phyloP scores from a whole-genome alignment of 2,888 invertebrate species.

The Macaria notata region DNA sequence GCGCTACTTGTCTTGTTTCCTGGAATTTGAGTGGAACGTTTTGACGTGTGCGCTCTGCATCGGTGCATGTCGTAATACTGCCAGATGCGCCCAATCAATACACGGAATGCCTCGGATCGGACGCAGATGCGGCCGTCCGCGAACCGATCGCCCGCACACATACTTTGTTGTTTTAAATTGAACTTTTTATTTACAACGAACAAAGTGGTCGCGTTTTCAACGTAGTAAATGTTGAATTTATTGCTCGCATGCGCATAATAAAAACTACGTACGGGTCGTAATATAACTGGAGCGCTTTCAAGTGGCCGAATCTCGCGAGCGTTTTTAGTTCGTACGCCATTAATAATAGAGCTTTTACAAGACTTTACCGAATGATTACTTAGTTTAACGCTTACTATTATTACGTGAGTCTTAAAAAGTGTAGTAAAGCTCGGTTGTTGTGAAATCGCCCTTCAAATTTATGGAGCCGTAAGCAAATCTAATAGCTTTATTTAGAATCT shows the following conservation, averaged over 20 bases:
- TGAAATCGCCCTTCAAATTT: constrained; percentile 18
- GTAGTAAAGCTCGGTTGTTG: constrained; percentile 24
- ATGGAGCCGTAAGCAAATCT: constrained; percentile 5
- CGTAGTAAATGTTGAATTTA: constrained; percentile 67
- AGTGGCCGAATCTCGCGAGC: constrained; percentile 42
- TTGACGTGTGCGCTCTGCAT: constrained; percentile 37
- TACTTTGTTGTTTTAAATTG: constrained; percentile 63
- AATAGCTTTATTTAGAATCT: not conserved
- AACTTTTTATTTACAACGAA: constrained; percentile 68
- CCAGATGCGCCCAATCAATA: constrained; percentile 63
- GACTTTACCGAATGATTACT: constrained; percentile 40
- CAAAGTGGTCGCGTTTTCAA: constrained; percentile 64
- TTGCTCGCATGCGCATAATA: constrained; percentile 62
- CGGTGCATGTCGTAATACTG: constrained; percentile 43
- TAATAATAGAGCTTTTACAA: constrained; percentile 46
- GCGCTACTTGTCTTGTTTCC: constrained; percentile 39
- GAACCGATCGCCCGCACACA: constrained; percentile 48
- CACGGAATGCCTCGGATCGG: constrained; percentile 46
- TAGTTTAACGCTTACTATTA: constrained; percentile 41
- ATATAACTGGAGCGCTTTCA: constrained; percentile 44
- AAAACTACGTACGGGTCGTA: constrained; percentile 55
- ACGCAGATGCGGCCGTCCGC: constrained; percentile 61
- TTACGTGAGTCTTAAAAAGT: constrained; percentile 33
- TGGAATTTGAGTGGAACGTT: constrained; percentile 41
- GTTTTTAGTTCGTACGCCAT: constrained; percentile 43